Base-by-base conservation (phyloP, 2,888 invertebrate species). In the Scaptodrosophila latifasciaeformis region DNA sequence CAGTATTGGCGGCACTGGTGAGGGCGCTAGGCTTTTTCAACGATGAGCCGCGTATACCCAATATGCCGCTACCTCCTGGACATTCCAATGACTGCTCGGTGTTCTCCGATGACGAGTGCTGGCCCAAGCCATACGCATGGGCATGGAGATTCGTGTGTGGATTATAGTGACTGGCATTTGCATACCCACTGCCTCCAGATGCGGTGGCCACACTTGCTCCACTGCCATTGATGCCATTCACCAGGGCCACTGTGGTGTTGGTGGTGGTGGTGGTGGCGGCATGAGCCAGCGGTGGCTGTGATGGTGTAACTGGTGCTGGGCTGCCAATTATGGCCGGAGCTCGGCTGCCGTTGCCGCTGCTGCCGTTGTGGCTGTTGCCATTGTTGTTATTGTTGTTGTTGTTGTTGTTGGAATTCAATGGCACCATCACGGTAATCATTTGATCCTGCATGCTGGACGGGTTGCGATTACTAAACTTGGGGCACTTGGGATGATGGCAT, bases 401-500 rank as follows among this genome's bases (percentile, higher is more conserved):
- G 63, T 85, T 86, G 52, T 81, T 83, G 59, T 84, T 85, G 27
- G 86, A 85, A 45, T 85, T 85, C 2, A 86, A 70, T 40, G 86
- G 86, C 62, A 86, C 86, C 86, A 86, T 86, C 35, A 86, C 86
- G 27, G 86, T 85, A 59, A 86, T 86, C 84, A 85, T 82, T 76
- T 86, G 86, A 70, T 86, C 86, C 69, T 85, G 86, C 50, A 87
- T 83, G 56, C 80, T 86, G 63, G 86, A 82, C 70, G 84, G 84
- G 65, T 85, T 85, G 31, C 81, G 82, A 62, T 80, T 77, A 57
- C 77, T 76, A 63, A 78, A 82, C 72, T 86, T 86, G 50, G 87
- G 85, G 56, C 86, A 87, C 62, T 87, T 87, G 15, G 87, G 84
- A 76, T 87, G 86, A 61, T 87, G 86, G 62, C 84, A 82, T 59